Evolutionary conservation across 2,797 vertebrate species (phyloP).

Genomic region (Sitta carolinensis): DNA sequence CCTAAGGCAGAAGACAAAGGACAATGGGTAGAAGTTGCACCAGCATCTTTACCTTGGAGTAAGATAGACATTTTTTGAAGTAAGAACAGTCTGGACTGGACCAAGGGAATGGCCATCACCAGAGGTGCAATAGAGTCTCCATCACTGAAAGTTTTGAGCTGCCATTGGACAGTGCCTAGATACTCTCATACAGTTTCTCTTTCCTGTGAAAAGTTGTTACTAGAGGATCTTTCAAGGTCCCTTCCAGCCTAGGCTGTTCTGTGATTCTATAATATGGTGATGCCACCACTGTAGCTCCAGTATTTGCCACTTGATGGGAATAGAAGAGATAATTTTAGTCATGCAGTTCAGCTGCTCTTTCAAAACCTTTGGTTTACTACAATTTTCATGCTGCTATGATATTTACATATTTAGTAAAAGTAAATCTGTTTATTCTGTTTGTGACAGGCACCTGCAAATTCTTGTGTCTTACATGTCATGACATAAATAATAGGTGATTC

Average conservation of each 20-base stretch:
- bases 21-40: background rate
- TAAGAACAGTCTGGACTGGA: background rate
- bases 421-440: background rate
- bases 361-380: background rate
- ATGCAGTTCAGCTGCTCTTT: background rate
- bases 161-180: background rate
- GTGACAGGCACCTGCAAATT: background rate
- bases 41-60: background rate
- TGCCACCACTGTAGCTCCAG: background rate
- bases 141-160: background rate
- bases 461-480: background rate
- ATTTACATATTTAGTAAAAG: background rate
- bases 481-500: background rate
- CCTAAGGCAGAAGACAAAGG: background rate
- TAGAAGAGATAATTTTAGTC: background rate
- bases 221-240: background rate
- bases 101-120: background rate
- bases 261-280: background rate
- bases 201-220: background rate
- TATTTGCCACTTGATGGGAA: background rate
- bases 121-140: background rate
- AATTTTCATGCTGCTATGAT: background rate
- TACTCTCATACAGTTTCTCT: background rate
- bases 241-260: background rate
- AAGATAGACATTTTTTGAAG: background rate